Percentiles rank a stretch among this genome's conserved stretches.
phyloP scores from a whole-genome alignment of 2,113 vertebrate species.

The Melanerpes aurifrons region DNA sequence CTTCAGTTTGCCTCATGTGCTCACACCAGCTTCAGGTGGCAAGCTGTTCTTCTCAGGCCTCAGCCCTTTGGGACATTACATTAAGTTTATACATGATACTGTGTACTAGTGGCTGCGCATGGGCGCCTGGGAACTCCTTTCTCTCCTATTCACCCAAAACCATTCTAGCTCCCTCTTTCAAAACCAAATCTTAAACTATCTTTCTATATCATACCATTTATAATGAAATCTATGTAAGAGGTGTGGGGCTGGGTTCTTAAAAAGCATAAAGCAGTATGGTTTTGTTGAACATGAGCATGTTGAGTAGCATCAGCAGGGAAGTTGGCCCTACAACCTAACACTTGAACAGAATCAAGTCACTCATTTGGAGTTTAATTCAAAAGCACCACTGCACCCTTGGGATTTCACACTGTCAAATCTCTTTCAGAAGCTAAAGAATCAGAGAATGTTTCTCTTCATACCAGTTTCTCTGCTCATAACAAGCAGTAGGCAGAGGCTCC shows the following conservation, averaged over 20 bases:
- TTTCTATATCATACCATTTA: neutral
- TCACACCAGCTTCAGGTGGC: neutral
- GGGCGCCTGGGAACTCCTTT: neutral
- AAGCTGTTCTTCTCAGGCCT: neutral
- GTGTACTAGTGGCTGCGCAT: rapidly evolving
- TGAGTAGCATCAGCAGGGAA: neutral
- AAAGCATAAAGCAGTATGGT: neutral
- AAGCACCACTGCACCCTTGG: neutral
- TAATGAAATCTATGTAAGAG: neutral
- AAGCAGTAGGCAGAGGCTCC: neutral
- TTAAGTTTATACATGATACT: neutral
- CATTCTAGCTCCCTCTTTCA: neutral
- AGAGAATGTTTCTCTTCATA: neutral
- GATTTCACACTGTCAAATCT: neutral
- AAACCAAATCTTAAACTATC: neutral
- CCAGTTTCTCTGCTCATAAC: neutral
- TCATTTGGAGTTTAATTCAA: neutral
- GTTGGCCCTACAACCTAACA: neutral
- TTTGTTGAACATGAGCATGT: neutral
- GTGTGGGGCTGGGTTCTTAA: neutral
- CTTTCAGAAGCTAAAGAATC: neutral
- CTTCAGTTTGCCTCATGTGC: neutral
- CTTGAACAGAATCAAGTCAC: neutral
- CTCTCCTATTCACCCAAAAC: neutral
- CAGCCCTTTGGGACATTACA: neutral